Evolutionary conservation across 1,140 invertebrate species (phyloP), one percentile per base, ranked within the genome.

Genomic region (Ips nitidus): DNA sequence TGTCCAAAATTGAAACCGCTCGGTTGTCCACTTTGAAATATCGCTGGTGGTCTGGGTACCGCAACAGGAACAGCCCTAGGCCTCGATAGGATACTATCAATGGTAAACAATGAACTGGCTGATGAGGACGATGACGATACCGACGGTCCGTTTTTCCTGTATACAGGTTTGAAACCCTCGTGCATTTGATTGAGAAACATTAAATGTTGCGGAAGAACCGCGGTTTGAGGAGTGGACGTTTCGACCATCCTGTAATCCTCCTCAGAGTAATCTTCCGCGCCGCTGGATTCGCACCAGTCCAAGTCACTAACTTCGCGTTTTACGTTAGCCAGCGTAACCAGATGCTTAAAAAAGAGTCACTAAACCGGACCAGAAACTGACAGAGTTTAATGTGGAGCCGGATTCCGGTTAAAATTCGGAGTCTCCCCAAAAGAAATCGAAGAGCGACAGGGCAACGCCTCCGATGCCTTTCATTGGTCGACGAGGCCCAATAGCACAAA

Each of bases 21-120:
- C 77, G 85, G 84, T 74, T 84, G 83, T 71, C 67, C 57, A 36
- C n/a, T 36, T 43, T 63, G 64, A 50, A 84, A 65, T 66, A 85
- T 77, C 43, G 80, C 40, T 7, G 70, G 79, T 6, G 52, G n/a
- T 41, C 81, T 79, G 0, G 71, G 77, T 7, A 76, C 71, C 1
- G 84, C 81, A 37, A 70, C 75, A 7, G 79, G 70, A 36, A 77
- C 70, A 2, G 84, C 82, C 40, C 81, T 82, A 56, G 81, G 83
- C 59, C 82, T 81, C 37, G 89, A 90, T 75, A 93, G 80, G 65
- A 92, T 91, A 80, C 90, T 92, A 80, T 93, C 91, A 73, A 92
- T 93, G 71, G 90, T 92, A 77, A 92, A 92, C 42, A 90, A 82
- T 41, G 89, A 91, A 5, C 83, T 83, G 8, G 84, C 82, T 45